Conservation (phyloP, 2,113 vertebrate genomes). For the Psilopsiagon aymara region DNA sequence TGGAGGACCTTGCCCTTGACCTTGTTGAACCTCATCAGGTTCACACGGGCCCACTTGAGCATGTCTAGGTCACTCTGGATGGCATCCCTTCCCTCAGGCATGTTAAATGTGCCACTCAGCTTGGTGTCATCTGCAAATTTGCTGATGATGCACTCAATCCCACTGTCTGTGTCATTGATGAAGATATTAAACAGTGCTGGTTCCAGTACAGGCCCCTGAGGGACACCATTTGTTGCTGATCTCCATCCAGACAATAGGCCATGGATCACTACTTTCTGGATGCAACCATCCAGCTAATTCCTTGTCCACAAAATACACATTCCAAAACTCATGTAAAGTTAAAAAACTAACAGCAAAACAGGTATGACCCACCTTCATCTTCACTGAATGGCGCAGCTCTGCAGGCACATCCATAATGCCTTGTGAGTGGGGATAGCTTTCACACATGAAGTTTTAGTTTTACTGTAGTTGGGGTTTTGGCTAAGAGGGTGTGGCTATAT, state of each 20-base stretch:
- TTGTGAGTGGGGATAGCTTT: rapidly evolving
- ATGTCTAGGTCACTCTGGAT: neutral
- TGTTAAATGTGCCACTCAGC: rapidly evolving
- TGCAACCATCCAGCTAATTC: neutral
- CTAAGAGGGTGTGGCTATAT: neutral
- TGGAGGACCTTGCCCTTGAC: neutral
- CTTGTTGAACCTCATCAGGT: neutral
- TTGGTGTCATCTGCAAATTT: neutral
- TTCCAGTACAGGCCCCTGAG: neutral
- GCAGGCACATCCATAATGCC: neutral
- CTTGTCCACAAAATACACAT: neutral
- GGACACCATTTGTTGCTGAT: neutral
- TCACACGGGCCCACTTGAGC: neutral
- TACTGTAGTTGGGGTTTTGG: neutral
- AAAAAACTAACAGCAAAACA: neutral
- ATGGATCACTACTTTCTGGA: neutral
- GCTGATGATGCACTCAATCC: neutral
- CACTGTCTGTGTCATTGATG: neutral
- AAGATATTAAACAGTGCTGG: neutral
- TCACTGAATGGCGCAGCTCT: neutral
- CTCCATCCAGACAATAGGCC: neutral
- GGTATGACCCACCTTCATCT: neutral
- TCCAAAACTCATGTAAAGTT: neutral
- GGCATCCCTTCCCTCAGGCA: rapidly evolving
- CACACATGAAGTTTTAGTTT: neutral